These are phyloP conservation scores for Empidonax alnorum DNA, from an alignment of 2,113 vertebrate species.

Conservation along the genomic window DNA sequence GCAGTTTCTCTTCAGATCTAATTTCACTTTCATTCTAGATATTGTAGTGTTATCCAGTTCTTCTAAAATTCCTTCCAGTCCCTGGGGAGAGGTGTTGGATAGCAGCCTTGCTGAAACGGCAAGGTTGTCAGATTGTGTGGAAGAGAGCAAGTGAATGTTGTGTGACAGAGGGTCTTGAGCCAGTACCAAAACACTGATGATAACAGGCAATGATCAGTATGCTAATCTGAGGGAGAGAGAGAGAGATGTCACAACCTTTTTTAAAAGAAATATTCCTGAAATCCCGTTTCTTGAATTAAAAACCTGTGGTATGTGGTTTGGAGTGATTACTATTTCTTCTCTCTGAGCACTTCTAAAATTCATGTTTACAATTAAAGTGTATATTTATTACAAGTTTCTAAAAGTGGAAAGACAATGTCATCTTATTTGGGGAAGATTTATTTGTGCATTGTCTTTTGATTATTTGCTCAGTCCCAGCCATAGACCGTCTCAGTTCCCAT, in stretches of 20 bases:
- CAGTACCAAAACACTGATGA: not conserved
- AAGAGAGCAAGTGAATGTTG: not conserved
- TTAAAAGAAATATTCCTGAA: not conserved
- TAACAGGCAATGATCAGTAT: not conserved
- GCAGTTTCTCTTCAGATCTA: not conserved
- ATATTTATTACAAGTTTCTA: not conserved
- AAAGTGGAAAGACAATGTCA: not conserved
- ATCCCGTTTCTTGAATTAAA: not conserved
- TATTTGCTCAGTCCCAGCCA: not conserved
- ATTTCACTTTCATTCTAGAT: not conserved
- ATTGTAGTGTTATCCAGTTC: not conserved
- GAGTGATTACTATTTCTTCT: not conserved
- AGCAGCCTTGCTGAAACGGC: not conserved
- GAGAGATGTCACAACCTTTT: not conserved
- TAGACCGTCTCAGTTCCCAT: not conserved
- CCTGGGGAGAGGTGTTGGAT: not conserved
- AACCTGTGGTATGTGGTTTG: not conserved
- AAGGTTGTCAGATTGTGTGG: not conserved
- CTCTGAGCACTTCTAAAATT: not conserved
- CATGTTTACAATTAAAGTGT: not conserved
- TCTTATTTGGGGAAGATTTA: not conserved
- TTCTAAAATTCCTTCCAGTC: not conserved
- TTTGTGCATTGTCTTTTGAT: not conserved
- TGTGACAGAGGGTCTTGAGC: not conserved
- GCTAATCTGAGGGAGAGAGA: not conserved